phyloP scores from a whole-genome alignment of 2,113 vertebrate genomes.

The Chinchilla lanigera region DNA sequence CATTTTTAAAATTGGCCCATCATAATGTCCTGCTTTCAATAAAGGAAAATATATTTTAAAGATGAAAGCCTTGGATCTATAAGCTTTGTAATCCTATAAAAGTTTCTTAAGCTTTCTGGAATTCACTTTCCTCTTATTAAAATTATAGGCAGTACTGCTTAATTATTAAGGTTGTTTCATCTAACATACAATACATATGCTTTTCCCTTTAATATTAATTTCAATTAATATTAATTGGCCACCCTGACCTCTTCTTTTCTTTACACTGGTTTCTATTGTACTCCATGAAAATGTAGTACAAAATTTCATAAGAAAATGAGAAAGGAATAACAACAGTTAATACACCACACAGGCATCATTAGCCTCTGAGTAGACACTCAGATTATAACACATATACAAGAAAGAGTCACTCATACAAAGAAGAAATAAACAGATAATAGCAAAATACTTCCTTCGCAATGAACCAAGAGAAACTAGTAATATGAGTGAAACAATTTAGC shows the following conservation, averaged over 20 bases:
- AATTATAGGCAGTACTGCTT: not conserved
- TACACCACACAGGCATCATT: not conserved
- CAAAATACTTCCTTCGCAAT: not conserved
- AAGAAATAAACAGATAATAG: not conserved
- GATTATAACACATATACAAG: not conserved
- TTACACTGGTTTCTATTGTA: not conserved
- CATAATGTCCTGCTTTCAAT: not conserved
- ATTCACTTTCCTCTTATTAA: not conserved
- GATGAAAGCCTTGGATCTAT: not conserved
- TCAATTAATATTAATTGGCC: not conserved
- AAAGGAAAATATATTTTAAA: not conserved
- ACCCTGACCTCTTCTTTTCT: not conserved
- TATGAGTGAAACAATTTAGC: not conserved
- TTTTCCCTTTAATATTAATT: constrained; percentile 31
- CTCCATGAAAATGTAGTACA: not conserved
- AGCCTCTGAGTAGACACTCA: not conserved
- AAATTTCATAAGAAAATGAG: not conserved
- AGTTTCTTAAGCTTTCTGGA: not conserved
- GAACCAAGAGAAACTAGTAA: not conserved
- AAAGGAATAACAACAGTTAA: not conserved
- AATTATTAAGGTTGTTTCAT: not conserved
- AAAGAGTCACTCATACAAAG: not conserved
- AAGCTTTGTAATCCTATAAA: not conserved
- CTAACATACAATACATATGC: not conserved
- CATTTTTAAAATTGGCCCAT: not conserved